Conservation (phyloP, 2,797 vertebrate species). For the Phoxinus dragarum region DNA sequence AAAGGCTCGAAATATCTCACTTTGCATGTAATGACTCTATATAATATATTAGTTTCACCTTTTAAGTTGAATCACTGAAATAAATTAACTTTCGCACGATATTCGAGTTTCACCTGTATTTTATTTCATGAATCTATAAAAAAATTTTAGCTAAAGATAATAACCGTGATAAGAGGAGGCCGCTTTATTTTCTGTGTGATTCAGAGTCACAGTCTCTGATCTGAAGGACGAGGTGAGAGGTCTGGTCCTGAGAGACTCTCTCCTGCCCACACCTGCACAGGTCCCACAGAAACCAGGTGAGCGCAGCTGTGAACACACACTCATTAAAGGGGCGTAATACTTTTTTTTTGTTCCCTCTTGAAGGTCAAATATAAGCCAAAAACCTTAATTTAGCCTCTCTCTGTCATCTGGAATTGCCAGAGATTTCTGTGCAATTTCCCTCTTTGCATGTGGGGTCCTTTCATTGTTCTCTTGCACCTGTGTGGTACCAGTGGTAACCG, state of each 20-base stretch:
- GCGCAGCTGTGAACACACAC: slow-evolving; percentile 3
- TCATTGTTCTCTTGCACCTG: slow-evolving; percentile 7
- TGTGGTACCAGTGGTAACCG: slow-evolving; percentile 30
- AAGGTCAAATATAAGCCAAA: not conserved
- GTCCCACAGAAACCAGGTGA: slow-evolving; percentile 65
- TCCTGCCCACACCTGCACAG: slow-evolving; percentile 56
- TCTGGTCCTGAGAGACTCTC: slow-evolving; percentile 65
- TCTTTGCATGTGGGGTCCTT: not conserved
- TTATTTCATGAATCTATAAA: too few relatives aligned
- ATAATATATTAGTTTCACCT: too few relatives aligned
- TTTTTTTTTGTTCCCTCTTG: not conserved
- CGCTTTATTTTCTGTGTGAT: not conserved
- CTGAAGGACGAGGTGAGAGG: slow-evolving; percentile 79
- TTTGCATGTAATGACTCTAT: too few relatives aligned
- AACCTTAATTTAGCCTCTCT: not conserved
- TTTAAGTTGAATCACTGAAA: too few relatives aligned
- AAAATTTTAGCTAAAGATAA: not conserved
- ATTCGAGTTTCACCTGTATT: too few relatives aligned
- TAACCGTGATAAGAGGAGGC: not conserved
- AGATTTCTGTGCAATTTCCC: not conserved
- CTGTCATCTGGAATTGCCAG: not conserved
- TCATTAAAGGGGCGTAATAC: not conserved
- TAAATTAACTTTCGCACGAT: too few relatives aligned
- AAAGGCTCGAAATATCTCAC: too few relatives aligned
- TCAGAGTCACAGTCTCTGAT: slow-evolving; percentile 73